Conservation (phyloP, 2,888 invertebrate species). For the Chydorus sphaericus region DNA sequence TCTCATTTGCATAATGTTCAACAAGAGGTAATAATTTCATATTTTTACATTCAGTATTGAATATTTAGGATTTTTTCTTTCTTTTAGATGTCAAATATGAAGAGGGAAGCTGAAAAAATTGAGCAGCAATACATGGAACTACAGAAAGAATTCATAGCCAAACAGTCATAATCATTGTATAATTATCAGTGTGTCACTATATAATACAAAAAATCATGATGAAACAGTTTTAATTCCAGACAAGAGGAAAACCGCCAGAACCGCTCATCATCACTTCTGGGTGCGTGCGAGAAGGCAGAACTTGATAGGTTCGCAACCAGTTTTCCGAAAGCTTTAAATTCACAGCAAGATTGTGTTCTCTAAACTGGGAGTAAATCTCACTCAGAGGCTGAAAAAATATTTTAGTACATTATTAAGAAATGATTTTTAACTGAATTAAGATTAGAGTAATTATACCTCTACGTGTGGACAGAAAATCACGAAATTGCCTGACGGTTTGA, state of each 20-base stretch:
- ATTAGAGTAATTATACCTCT: constrained; percentile 36
- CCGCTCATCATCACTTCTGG: constrained; percentile 83
- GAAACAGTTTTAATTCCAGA: constrained; percentile 39
- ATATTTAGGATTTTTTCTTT: neutral
- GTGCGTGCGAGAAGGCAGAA: constrained; percentile 79
- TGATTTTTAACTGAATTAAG: constrained; percentile 3
- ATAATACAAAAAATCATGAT: neutral
- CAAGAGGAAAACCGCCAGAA: constrained; percentile 74
- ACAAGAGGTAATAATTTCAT: neutral
- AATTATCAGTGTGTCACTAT: neutral
- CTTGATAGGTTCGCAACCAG: constrained; percentile 81
- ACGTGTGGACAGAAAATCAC: constrained; percentile 65
- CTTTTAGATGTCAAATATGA: neutral
- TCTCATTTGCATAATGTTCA: neutral
- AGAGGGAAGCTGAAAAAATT: neutral
- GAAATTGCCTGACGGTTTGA: constrained; percentile 67
- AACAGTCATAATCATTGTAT: neutral
- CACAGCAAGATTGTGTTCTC: constrained; percentile 49
- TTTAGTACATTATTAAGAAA: no score
- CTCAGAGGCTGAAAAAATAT: constrained; percentile 56
- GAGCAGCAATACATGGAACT: neutral
- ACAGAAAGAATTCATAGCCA: neutral
- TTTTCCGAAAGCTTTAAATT: constrained; percentile 66
- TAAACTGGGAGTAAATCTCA: constrained; percentile 64
- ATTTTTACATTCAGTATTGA: no score